Conservation (phyloP, 2,888 invertebrate species). For the Aplocera efformata region DNA sequence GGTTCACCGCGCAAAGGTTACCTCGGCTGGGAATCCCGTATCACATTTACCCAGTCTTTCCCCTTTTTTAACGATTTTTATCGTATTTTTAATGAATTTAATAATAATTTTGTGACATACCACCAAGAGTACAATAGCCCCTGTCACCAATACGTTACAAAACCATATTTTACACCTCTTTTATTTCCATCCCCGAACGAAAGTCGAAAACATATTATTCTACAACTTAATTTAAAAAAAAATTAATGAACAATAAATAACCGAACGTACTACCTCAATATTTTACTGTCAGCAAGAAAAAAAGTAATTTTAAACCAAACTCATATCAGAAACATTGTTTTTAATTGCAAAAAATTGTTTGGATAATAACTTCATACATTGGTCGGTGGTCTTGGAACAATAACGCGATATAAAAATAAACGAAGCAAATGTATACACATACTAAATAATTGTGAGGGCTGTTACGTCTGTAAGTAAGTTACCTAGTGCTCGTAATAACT, state of each 20-base stretch:
- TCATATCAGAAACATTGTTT: constrained; percentile 44
- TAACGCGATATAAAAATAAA: constrained; percentile 29
- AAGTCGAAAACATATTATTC: not conserved
- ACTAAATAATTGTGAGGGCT: too few species aligned
- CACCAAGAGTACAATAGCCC: constrained; percentile 2
- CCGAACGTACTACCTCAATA: constrained; percentile 18
- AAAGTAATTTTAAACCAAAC: constrained; percentile 37
- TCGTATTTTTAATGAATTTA: too few species aligned
- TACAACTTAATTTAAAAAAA: constrained; percentile 25
- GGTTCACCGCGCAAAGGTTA: too few species aligned
- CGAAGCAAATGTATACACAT: too few species aligned
- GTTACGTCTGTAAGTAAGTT: too few species aligned
- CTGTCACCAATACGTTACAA: constrained; percentile 2
- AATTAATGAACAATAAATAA: constrained; percentile 24
- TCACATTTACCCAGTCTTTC: too few species aligned
- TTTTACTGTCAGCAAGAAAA: constrained; percentile 28
- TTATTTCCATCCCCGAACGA: constrained; percentile 13
- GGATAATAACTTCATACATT: constrained; percentile 37
- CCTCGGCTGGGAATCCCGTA: too few species aligned
- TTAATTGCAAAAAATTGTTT: constrained; percentile 34
- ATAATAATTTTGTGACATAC: not conserved
- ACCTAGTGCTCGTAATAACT: too few species aligned
- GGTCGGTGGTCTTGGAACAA: constrained; percentile 43
- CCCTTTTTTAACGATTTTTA: too few species aligned
- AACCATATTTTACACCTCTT: constrained; percentile 8